Evolutionary conservation across 2,113 vertebrate genomes (phyloP).

Genomic region (Phrynosoma platyrhinos): DNA sequence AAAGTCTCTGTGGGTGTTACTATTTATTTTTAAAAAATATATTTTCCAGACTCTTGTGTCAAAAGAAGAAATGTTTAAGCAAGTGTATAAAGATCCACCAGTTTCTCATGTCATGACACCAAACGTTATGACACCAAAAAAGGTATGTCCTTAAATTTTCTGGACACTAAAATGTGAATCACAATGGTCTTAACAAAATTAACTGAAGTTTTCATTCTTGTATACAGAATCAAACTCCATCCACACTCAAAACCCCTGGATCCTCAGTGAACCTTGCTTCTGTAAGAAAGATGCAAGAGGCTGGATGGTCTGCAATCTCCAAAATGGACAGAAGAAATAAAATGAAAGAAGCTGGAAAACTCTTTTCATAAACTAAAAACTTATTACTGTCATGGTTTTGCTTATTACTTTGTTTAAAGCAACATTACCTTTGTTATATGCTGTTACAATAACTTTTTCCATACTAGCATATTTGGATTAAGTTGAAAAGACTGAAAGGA

Average conservation of each 20-base stretch:
- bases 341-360: constrained; percentile 82
- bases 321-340: constrained; percentile 86
- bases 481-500: background rate
- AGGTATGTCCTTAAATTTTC: constrained; percentile 72
- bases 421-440: background rate
- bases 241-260: constrained; percentile 77
- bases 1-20: constrained; percentile 25
- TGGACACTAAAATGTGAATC: constrained; percentile 8
- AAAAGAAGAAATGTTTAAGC: constrained; percentile 75
- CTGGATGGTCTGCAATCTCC: constrained; percentile 86
- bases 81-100: constrained; percentile 58
- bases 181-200: constrained; percentile 11
- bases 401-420: background rate
- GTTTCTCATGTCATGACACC: constrained; percentile 45
- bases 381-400: background rate
- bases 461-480: background rate
- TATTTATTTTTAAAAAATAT: constrained; percentile 6
- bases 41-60: constrained; percentile 78
- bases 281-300: constrained; percentile 85
- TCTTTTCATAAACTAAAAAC: constrained; percentile 74
- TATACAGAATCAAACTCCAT: constrained; percentile 69
- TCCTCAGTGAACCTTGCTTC: constrained; percentile 80
- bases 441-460: background rate
- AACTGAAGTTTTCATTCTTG: constrained; percentile 48
- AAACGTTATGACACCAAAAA: constrained; percentile 60